These are phyloP conservation scores for Eulemur rubriventer DNA, from an alignment of 2,797 vertebrate species.

Conservation along the genomic window DNA sequence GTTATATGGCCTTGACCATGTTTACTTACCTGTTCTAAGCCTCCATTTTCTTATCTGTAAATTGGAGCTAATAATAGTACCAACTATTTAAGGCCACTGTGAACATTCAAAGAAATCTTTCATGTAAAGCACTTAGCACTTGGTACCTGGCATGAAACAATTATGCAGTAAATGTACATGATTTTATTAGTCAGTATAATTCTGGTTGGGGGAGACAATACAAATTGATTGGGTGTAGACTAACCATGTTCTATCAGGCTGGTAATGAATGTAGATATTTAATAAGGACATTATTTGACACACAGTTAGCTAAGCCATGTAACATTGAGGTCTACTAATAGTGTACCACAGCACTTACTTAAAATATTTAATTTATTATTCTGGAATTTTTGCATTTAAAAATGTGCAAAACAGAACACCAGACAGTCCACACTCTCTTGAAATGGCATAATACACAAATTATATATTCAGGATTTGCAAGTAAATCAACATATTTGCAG, in stretches of 20 bases:
- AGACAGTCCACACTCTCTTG: background rate
- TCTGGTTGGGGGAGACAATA: background rate
- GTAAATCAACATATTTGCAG: slow-evolving; percentile 20
- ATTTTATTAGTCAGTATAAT: background rate
- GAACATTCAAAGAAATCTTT: background rate
- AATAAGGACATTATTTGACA: slow-evolving; percentile 12
- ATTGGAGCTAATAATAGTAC: background rate
- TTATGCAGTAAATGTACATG: background rate
- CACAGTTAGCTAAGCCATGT: background rate
- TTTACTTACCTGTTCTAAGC: background rate
- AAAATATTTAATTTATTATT: slow-evolving; percentile 60
- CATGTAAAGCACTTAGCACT: background rate
- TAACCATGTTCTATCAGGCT: background rate
- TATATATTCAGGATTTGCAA: slow-evolving; percentile 41
- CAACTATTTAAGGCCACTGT: background rate
- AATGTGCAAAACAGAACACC: slow-evolving; percentile 46
- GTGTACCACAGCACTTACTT: slow-evolving; percentile 15
- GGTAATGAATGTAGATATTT: background rate
- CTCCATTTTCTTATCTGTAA: slow-evolving; percentile 38
- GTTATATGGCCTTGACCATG: background rate
- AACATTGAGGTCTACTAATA: background rate
- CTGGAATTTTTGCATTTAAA: slow-evolving; percentile 46
- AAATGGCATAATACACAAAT: slow-evolving; percentile 35
- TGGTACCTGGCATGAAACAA: background rate
- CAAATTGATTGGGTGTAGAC: background rate